Evolutionary conservation across 1,140 invertebrate species (phyloP), one percentile per base, ranked within the genome.

Genomic region (Streblospio benedicti): DNA sequence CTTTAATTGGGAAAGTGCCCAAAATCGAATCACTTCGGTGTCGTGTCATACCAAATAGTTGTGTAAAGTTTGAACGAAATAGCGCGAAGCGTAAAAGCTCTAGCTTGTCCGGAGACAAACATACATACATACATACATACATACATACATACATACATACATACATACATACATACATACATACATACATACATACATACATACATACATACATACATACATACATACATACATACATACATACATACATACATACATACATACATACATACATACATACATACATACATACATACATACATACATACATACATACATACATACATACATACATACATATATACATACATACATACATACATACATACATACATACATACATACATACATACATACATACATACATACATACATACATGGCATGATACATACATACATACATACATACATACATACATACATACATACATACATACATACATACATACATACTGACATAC

Each of bases 361-460:
- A 49, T 20, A 49, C 45, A 49, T 23, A 49, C 45, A 49, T 6
- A 49, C 45, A 49, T 20, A 49, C 6, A 49, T 20, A 49, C 45
- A 49, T 20, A 49, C 45, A 49, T 6, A 49, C 45, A 49, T 6
- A 49, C 45, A 49, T 6, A 49, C 23, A 49, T 20, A 49, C 45
- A 49, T 20, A 49, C 45, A 49, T 49, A 49, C 45, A 49, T 16
- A 20, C 45, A 49, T 12, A 23, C 45, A 49, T 49, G 25, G 9
- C 20, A 49, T 49, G 9, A 49, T 49, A 49, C 45, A 49, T 12
- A 49, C 45, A 49, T 20, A 49, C 45, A 49, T 49, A 49, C 20
- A 49, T 49, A 23, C 20, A 9, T 49, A 20, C 20, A 49, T 49
- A 49, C 6, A 49, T 49, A 49, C 9, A 12, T 14, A 20, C 45